Base-by-base conservation (phyloP, 2,113 vertebrate species). In the Forbesichthys agassizii region DNA sequence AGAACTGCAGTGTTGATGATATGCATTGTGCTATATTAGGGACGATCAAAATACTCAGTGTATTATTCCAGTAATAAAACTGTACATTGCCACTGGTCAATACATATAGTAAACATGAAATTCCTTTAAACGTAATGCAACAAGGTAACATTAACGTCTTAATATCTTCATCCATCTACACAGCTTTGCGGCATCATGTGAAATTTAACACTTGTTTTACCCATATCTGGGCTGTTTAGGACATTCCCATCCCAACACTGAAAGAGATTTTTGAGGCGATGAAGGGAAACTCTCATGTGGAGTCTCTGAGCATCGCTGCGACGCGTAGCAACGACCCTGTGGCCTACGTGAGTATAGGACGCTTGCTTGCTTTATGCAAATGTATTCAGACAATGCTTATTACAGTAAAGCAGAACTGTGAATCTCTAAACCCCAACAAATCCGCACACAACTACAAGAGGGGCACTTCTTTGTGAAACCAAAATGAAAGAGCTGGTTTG, bases 321-420 rank as follows among this genome's bases (percentile, higher is more conserved):
- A 99, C 97, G 1, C 94, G 93, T 48, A 99, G 97, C 81, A 98
- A 97, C 0, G 97, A 99, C 90, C 95, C 95, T 0, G 94, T 99
- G 66, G 97, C 97, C 74, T 90, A 75, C 0, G 97, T 98, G 87
- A 95, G 96, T 84, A 77, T 60, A 57, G 18, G 1, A 27, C 1
- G 13, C 18, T 5, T 56, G 53, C 53, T 9, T 56, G 54, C 16
- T 5, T 18, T 8, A 56, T 56, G 33, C 2, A 58, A 12, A 51
- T 18, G 53, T 48, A 2, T 52, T 11, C 36, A 42, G 7, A 27
- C 27, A 42, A 42, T 42, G 36, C 36, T 42, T 42, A 1, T 42
- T 42, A 6, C 7, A 42, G 36, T 8, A 7, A 5, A 5, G 5
- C 36, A 42, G 36, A 42, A 42, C 36, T 8, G 36, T 42, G 36